These are phyloP conservation scores for Drosophila quadrilineata DNA, from an alignment of 1,140 invertebrate genomes.

Conservation along the genomic window DNA sequence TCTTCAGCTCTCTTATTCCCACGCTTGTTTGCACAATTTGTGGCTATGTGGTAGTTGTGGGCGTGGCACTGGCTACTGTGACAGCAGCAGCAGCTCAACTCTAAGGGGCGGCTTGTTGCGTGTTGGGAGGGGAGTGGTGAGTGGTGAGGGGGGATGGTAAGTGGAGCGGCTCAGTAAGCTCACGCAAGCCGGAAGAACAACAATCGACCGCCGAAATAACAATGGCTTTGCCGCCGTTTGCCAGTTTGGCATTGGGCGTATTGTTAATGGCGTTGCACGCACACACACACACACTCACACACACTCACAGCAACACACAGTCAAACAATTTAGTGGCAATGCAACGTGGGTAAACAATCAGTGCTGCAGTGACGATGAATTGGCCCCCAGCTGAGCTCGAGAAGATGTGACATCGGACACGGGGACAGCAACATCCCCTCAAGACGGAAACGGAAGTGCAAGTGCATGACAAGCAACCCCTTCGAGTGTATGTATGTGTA, in stretches of 20 bases:
- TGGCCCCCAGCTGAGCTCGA: too few relatives aligned
- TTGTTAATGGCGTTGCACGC: constrained; percentile 74
- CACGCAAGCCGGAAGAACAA: constrained; percentile 78
- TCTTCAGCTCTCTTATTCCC: constrained; percentile 14
- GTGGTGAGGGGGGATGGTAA: neutral
- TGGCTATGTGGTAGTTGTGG: constrained; percentile 13
- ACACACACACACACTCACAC: constrained; percentile 26
- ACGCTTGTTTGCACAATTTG: constrained; percentile 75
- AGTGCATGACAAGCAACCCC: constrained; percentile 10
- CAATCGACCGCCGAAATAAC: constrained; percentile 77
- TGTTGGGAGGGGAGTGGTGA: neutral
- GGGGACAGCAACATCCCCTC: neutral
- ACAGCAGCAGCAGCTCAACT: too few relatives aligned
- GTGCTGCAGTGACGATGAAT: constrained; percentile 35
- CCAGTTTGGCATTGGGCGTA: constrained; percentile 75
- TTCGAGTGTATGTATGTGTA: neutral
- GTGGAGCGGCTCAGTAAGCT: constrained; percentile 55
- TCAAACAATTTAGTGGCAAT: constrained; percentile 75
- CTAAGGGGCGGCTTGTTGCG: too few relatives aligned
- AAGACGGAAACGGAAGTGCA: constrained; percentile 38
- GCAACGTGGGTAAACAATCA: constrained; percentile 71
- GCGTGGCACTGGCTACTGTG: constrained; percentile 4
- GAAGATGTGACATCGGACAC: constrained; percentile 18
- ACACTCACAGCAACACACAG: constrained; percentile 38
- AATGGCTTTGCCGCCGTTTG: constrained; percentile 76